Evolutionary conservation across 2,797 vertebrate species (phyloP).

Genomic region (Myotis myotis): DNA sequence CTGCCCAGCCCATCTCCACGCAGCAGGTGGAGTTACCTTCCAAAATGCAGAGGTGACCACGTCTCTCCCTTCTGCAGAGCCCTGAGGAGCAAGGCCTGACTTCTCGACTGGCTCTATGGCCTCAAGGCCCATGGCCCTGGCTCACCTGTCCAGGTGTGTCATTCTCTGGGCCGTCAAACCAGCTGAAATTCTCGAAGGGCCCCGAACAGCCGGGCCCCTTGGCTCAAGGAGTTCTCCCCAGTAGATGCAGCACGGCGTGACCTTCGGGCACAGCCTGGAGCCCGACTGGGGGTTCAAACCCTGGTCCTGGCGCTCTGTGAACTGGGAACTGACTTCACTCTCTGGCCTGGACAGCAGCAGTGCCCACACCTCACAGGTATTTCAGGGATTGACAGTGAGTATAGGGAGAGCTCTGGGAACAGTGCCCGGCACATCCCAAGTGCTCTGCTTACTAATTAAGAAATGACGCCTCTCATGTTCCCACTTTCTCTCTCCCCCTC

Average conservation of each 20-base stretch:
- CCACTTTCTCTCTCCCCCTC: background rate
- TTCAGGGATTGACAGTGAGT: too few relatives aligned
- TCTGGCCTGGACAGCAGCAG: background rate
- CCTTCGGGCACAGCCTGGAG: background rate
- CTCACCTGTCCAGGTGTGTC: background rate
- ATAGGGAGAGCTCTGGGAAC: background rate
- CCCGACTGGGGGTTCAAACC: background rate
- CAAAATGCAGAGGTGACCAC: rapidly evolving
- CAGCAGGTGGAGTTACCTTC: background rate
- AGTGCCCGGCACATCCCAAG: background rate
- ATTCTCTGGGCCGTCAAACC: background rate
- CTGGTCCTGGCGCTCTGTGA: background rate
- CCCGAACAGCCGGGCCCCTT: background rate
- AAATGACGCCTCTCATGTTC: background rate
- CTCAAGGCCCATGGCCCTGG: background rate
- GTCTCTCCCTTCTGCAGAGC: background rate
- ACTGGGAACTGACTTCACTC: background rate
- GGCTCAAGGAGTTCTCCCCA: background rate
- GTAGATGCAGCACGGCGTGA: background rate
- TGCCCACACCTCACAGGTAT: background rate
- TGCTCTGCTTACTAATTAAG: background rate
- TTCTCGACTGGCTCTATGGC: rapidly evolving
- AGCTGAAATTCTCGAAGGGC: background rate
- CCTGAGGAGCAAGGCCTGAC: background rate
- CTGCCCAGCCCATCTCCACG: rapidly evolving